Conservation (phyloP, 2,888 invertebrate species). For the Lasioglossum oenotherae region DNA sequence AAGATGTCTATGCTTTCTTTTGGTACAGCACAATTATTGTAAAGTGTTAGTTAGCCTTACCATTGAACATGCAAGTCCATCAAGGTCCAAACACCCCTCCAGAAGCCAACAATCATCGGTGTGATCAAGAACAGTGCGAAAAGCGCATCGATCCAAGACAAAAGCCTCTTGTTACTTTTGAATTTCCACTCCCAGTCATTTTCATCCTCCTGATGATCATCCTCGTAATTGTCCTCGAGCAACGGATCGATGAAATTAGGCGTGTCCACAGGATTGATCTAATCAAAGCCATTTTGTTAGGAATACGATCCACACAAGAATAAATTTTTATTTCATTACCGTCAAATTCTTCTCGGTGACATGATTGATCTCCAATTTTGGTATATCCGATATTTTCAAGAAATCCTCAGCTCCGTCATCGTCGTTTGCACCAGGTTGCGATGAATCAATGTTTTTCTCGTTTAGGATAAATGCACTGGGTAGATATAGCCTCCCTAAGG, state of each 20-base stretch:
- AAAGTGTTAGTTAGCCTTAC: constrained; percentile 46
- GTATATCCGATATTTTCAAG: background rate
- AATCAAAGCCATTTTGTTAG: background rate
- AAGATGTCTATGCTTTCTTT: too few relatives aligned
- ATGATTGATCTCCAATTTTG: background rate
- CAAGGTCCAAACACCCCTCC: constrained; percentile 86
- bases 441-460: background rate
- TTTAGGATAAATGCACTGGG: background rate
- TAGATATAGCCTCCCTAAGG: background rate
- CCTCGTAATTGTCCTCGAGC: background rate
- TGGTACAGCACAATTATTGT: too few relatives aligned
- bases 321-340: constrained; percentile 12
- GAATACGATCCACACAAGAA: background rate
- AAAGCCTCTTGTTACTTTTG: constrained; percentile 70
- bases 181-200: background rate
- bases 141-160: constrained; percentile 83
- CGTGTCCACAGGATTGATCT: constrained; percentile 9
- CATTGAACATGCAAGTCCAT: constrained; percentile 83
- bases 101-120: constrained; percentile 86
- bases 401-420: background rate
- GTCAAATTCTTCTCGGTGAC: background rate
- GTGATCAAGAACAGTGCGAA: constrained; percentile 84
- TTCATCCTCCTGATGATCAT: background rate
- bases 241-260: background rate
- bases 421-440: background rate